Percentiles rank a stretch among this genome's conserved stretches.
Conservation (phyloP, 2,888 invertebrate species). For the Pinctada fucata region DNA sequence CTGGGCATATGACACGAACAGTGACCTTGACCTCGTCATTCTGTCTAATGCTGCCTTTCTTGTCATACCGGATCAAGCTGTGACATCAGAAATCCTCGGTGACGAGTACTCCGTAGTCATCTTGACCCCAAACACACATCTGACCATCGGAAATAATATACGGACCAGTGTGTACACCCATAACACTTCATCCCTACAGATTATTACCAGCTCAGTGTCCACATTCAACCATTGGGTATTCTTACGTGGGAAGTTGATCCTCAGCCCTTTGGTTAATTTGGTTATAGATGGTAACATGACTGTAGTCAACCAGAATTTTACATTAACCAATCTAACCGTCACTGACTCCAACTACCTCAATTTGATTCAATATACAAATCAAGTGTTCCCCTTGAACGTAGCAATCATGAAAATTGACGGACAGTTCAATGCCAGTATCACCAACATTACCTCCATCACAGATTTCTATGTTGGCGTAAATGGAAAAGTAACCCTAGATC, state of each 20-base stretch:
- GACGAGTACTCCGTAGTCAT: conserved; percentile 43
- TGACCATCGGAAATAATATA: conserved; percentile 34
- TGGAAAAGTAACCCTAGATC: conserved; percentile 48
- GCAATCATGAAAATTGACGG: conserved; percentile 43
- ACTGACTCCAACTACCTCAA: conserved; percentile 34
- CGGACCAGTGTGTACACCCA: conserved; percentile 39
- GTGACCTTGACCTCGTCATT: conserved; percentile 42
- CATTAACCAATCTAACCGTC: conserved; percentile 33
- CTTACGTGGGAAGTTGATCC: conserved; percentile 39
- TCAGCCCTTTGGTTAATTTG: conserved; percentile 29
- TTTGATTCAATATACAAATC: conserved; percentile 22
- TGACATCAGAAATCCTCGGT: conserved; percentile 32
- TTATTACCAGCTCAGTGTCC: conserved; percentile 31
- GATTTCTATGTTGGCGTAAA: conserved; percentile 41
- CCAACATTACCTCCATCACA: conserved; percentile 29
- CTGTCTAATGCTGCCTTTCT: conserved; percentile 46
- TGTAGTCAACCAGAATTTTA: conserved; percentile 37
- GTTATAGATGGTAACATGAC: conserved; percentile 44
- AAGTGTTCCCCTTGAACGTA: conserved; percentile 34
- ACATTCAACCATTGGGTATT: conserved; percentile 35
- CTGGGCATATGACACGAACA: conserved; percentile 42
- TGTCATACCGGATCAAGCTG: conserved; percentile 41
- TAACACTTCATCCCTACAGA: conserved; percentile 35
- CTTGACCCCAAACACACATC: conserved; percentile 24
- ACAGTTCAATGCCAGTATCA: conserved; percentile 33